phyloP scores from a whole-genome alignment of 2,113 vertebrate species.

The Phrynosoma platyrhinos region DNA sequence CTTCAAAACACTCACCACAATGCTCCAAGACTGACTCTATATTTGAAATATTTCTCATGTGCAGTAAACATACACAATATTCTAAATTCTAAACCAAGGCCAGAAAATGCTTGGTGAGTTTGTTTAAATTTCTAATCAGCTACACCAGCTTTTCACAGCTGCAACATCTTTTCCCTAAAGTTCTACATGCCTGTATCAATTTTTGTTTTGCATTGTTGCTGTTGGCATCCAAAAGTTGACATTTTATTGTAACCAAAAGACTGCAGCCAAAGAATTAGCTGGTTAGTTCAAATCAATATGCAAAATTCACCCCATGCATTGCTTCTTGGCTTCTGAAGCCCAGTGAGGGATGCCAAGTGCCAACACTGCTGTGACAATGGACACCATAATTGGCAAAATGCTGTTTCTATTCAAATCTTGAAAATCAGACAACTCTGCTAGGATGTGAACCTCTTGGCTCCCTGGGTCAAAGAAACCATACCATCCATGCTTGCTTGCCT shows the following conservation, averaged over 20 bases:
- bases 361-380: background rate
- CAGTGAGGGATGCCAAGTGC: background rate
- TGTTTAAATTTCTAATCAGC: slow-evolving; percentile 8
- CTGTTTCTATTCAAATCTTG: background rate
- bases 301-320: background rate
- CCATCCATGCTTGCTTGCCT: background rate
- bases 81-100: background rate
- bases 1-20: background rate
- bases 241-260: background rate
- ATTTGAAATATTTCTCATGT: background rate
- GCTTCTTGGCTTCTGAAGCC: background rate
- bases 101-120: background rate
- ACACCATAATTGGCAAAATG: background rate
- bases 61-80: slow-evolving; percentile 21
- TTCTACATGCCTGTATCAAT: slow-evolving; percentile 29
- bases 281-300: background rate
- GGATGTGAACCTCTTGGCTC: background rate
- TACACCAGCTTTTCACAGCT: slow-evolving; percentile 34
- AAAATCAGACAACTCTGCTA: background rate
- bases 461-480: background rate
- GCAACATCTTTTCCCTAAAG: slow-evolving; percentile 30
- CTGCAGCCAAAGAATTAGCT: background rate
- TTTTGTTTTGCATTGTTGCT: slow-evolving; percentile 4
- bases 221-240: background rate
- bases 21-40: background rate